Conservation (phyloP, 2,113 vertebrate species). For the Podarcis raffonei region DNA sequence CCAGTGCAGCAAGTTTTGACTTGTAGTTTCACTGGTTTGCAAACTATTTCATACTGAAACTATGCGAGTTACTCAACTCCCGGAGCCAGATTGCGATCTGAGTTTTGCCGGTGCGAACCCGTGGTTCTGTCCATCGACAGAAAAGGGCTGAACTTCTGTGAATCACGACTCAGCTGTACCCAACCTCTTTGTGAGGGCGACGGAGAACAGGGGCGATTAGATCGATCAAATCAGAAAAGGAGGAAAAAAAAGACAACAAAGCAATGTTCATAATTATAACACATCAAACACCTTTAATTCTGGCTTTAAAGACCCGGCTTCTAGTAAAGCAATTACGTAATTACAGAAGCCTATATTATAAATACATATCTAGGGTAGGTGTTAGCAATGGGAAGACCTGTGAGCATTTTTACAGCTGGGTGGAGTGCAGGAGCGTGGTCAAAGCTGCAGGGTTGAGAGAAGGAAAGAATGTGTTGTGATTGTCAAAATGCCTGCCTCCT, state of each 20-base stretch:
- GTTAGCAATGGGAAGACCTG: neutral
- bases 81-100: constrained; percentile 45
- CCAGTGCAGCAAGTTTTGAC: constrained; percentile 71
- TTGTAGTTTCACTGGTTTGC: constrained; percentile 74
- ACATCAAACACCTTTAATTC: constrained; percentile 13
- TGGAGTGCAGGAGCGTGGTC: neutral
- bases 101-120: constrained; percentile 31
- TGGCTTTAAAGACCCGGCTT: constrained; percentile 16
- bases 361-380: neutral
- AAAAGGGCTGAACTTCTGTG: constrained; percentile 20
- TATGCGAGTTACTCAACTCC: constrained; percentile 67
- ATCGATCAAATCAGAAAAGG: neutral
- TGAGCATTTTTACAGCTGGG: neutral
- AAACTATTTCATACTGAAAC: constrained; percentile 70
- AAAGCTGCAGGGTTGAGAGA: neutral
- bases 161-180: neutral
- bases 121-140: constrained; percentile 29
- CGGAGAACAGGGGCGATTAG: constrained; percentile 25
- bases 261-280: constrained; percentile 7
- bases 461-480: neutral
- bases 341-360: constrained; percentile 3
- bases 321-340: constrained; percentile 10
- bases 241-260: neutral
- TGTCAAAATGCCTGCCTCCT: neutral
- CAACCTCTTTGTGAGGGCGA: constrained; percentile 1